These are phyloP conservation scores for Nebria salina DNA, from an alignment of 2,888 invertebrate genomes.

Conservation along the genomic window DNA sequence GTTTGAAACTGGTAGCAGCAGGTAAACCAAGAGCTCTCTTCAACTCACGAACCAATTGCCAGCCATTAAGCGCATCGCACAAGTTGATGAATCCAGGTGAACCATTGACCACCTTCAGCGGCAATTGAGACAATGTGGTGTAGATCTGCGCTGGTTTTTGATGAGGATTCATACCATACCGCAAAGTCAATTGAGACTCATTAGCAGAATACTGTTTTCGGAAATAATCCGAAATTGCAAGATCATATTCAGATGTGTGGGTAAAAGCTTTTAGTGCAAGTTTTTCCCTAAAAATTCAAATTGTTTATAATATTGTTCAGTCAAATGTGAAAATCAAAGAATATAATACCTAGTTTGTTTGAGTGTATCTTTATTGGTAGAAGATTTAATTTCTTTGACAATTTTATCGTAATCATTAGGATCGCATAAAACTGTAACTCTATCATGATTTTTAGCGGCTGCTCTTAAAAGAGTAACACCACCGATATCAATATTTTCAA, in stretches of 20 bases:
- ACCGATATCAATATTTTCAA: constrained; percentile 97
- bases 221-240: constrained; percentile 94
- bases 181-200: constrained; percentile 81
- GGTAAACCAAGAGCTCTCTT: constrained; percentile 81
- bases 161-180: constrained; percentile 99
- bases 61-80: constrained; percentile 96
- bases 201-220: constrained; percentile 86
- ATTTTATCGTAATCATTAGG: constrained; percentile 86
- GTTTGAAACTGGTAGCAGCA: constrained; percentile 97
- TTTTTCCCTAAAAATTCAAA: constrained; percentile 69
- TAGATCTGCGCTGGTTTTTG: constrained; percentile 95
- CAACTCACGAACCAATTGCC: constrained; percentile 94
- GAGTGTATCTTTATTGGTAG: constrained; percentile 74
- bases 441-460: constrained; percentile 95
- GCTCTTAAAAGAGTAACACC: constrained; percentile 95
- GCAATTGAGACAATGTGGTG: constrained; percentile 80
- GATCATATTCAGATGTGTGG: constrained; percentile 94
- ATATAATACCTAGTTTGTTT: constrained; percentile 72
- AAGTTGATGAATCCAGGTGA: constrained; percentile 98
- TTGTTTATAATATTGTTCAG: not conserved
- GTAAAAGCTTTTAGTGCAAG: constrained; percentile 94
- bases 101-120: constrained; percentile 89
- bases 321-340: not conserved
- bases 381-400: constrained; percentile 74
- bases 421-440: constrained; percentile 95